Evolutionary conservation across 1,140 invertebrate species (phyloP), one percentile per base, ranked within the genome.

Genomic region (Drosophila rufa): DNA sequence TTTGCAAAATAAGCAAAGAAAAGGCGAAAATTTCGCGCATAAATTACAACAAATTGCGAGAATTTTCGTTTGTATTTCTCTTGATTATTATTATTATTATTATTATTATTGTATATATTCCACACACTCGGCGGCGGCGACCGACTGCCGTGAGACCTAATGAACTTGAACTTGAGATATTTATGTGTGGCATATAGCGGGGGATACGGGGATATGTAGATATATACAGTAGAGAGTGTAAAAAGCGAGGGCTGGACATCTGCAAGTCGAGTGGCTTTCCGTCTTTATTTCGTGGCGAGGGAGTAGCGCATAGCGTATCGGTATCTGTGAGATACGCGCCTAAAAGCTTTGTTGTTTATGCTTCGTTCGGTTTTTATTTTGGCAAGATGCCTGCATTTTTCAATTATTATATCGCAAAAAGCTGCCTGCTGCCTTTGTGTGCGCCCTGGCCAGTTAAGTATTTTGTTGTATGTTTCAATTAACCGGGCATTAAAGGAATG

Each of bases 301-400:
- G 38, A 22, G 19, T 15, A 38, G 9, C 17, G 36, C 82, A 75
- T 25, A 25, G 14, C 51, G 36, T 86, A 75, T 75, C 66, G 46
- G 73, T 87, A 80, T 86, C 79, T 82, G 48, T 58, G 60, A 89
- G 84, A 87, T 89, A 87, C 77, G 74, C 74, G 84, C 64, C 75
- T 89, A 89, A 89, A 84, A 89, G 84, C 84, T 89, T 89, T 89
- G 84, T 89, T 80, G 84, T 84, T 87, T 87, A 83, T 83, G 75
- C 71, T 40, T 66, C 17, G 46, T 11, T 30, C 27, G 47, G 15
- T 43, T 43, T 17, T 22, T 45, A 25, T 67, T 73, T 90, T 90
- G 85, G 85, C 85, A 90, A 82, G 75, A 67, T 90, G 86, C 85
- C 85, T 85, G 74, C 75, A 69, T 79, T 75, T 73, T 69, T 73